Percentiles rank a stretch among this genome's conserved stretches.
Evolutionary conservation across 2,113 vertebrate genomes (phyloP).

Genomic region (Stercorarius parasiticus): DNA sequence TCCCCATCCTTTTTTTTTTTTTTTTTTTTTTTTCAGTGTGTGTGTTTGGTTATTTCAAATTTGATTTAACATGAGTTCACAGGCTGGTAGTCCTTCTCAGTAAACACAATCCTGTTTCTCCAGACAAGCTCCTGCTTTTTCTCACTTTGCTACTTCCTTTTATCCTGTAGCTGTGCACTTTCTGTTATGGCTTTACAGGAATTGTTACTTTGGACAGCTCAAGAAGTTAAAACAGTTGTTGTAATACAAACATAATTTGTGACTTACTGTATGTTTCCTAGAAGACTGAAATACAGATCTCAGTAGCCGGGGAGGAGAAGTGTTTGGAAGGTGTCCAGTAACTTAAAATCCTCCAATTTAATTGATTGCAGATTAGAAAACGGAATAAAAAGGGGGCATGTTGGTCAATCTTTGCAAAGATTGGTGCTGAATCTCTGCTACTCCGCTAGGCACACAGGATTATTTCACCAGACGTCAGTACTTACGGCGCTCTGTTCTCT

Average conservation of each 20-base stretch:
- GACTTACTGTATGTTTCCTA: neutral
- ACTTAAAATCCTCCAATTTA: neutral
- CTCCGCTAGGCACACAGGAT: neutral
- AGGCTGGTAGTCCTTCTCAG: neutral
- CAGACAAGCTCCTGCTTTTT: neutral
- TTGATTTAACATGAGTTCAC: neutral
- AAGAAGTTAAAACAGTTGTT: neutral
- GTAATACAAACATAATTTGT: neutral
- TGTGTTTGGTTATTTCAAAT: neutral
- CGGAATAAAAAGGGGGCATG: neutral
- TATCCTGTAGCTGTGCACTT: neutral
- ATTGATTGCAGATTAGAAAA: neutral
- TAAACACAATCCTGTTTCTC: neutral
- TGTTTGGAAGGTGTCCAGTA: neutral
- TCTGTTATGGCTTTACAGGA: neutral
- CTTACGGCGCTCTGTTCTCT: neutral
- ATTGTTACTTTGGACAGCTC: neutral
- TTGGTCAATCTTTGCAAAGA: neutral
- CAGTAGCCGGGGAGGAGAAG: rapidly evolving
- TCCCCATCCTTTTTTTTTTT: rapidly evolving
- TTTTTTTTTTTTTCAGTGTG: no score
- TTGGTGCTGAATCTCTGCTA: neutral
- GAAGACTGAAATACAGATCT: neutral
- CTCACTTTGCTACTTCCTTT: neutral
- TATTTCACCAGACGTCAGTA: neutral